A percentile compares a stretch with the other conserved stretches of the same genome.
phyloP scores from a whole-genome alignment of 1,140 invertebrate genomes.

The Zaprionus gabonicus region DNA sequence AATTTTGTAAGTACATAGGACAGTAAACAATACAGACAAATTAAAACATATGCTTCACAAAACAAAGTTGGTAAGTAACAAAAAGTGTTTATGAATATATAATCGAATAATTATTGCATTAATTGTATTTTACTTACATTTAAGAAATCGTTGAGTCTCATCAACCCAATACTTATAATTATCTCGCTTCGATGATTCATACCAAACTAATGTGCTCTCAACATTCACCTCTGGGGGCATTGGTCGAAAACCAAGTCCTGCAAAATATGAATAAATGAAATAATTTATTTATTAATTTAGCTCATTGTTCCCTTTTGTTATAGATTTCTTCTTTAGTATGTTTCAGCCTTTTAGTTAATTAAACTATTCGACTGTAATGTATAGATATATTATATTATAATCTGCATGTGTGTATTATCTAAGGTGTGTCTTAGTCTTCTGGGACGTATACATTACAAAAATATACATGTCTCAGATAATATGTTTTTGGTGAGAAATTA shows the following conservation, averaged over 20 bases:
- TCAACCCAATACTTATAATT: constrained; percentile 92
- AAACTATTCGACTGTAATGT: not conserved
- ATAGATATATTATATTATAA: too few relatives aligned
- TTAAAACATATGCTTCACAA: not conserved
- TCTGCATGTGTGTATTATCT: too few relatives aligned
- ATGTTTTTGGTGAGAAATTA: too few relatives aligned
- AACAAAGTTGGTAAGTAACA: not conserved
- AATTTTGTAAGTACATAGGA: constrained; percentile 36
- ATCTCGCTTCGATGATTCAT: constrained; percentile 91
- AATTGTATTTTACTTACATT: constrained; percentile 63
- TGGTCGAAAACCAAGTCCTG: constrained; percentile 96
- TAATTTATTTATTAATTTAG: constrained; percentile 19
- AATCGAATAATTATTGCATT: not conserved
- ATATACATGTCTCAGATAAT: too few relatives aligned
- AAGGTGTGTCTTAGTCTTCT: too few relatives aligned
- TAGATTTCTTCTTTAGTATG: constrained; percentile 12
- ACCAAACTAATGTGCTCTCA: constrained; percentile 97
- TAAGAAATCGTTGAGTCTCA: constrained; percentile 86
- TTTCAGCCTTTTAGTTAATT: not conserved
- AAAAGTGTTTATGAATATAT: constrained; percentile 13
- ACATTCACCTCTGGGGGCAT: constrained; percentile 94
- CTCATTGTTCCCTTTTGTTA: not conserved
- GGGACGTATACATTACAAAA: too few relatives aligned
- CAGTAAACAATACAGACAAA: constrained; percentile 16
- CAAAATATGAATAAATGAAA: constrained; percentile 35